Conservation (phyloP, 2,888 invertebrate genomes). For the Phaonia tiefii region DNA sequence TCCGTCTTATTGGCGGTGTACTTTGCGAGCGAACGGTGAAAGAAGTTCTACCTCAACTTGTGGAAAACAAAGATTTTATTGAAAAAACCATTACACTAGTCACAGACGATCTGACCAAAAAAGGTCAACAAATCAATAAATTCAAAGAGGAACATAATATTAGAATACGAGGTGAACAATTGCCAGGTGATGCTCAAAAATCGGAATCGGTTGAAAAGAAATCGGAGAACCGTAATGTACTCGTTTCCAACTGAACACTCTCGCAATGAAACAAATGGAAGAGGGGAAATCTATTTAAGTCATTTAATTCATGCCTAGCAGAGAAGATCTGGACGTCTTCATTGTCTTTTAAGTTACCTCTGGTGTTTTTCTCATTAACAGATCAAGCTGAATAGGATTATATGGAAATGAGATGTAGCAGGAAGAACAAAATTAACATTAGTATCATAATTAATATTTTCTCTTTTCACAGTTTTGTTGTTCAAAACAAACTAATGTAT, state of each 20-base stretch:
- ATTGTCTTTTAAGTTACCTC: conserved; percentile 21
- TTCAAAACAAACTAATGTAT: conserved; percentile 40
- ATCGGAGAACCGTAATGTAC: conserved; percentile 82
- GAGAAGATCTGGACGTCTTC: conserved; percentile 21
- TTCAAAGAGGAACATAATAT: conserved; percentile 95
- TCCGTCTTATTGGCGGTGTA: conserved; percentile 95
- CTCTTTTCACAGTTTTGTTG: conserved; percentile 10
- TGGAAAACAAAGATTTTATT: conserved; percentile 90
- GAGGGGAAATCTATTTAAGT: conserved; percentile 17
- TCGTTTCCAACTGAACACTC: conserved; percentile 79
- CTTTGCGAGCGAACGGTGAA: conserved; percentile 95
- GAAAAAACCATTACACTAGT: conserved; percentile 89
- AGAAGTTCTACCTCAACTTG: conserved; percentile 92
- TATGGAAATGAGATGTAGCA: not conserved
- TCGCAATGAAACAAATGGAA: conserved; percentile 14
- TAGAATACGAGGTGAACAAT: conserved; percentile 87
- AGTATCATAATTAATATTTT: conserved; percentile 13
- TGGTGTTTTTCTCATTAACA: not conserved
- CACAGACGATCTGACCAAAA: conserved; percentile 90
- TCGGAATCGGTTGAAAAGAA: conserved; percentile 72
- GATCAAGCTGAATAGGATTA: not conserved
- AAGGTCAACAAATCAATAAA: conserved; percentile 94
- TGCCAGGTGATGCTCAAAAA: conserved; percentile 74
- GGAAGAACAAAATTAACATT: conserved; percentile 25
- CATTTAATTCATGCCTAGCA: conserved; percentile 17